phyloP scores from a whole-genome alignment of 2,888 invertebrate genomes.

The Cabera pusaria region DNA sequence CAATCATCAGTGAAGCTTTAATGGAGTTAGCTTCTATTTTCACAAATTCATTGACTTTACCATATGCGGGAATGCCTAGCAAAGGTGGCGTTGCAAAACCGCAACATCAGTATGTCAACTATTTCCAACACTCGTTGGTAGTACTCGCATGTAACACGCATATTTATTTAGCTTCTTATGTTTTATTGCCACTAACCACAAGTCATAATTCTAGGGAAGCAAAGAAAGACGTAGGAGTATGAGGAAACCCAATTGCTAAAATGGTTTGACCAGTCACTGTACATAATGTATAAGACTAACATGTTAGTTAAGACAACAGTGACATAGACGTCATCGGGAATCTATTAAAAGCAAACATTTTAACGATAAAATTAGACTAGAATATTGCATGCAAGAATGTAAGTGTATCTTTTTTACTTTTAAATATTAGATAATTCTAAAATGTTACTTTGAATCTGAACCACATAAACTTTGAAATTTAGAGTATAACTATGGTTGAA shows the following conservation, averaged over 20 bases:
- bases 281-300: slow-evolving; percentile 2
- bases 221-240: slow-evolving; percentile 3
- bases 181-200: slow-evolving; percentile 17
- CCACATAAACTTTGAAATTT: no score
- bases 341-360: no score
- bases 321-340: no score
- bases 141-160: slow-evolving; percentile 6
- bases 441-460: no score
- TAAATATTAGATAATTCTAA: no score
- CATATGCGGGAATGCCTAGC: no score
- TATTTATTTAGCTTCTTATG: slow-evolving; percentile 17
- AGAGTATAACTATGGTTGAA: no score
- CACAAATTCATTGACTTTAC: slow-evolving; percentile 5
- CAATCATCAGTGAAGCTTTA: no score
- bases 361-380: no score
- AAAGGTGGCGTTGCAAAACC: slow-evolving; percentile 19
- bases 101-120: slow-evolving; percentile 14
- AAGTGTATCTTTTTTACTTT: no score
- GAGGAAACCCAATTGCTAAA: slow-evolving; percentile 9
- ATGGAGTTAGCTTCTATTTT: no score
- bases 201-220: slow-evolving; percentile 7
- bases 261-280: not conserved
- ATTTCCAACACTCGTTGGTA: slow-evolving; percentile 13
- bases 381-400: no score
- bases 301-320: not conserved